Evolutionary conservation across 2,797 vertebrate species (phyloP).

Genomic region (Chanos chanos): DNA sequence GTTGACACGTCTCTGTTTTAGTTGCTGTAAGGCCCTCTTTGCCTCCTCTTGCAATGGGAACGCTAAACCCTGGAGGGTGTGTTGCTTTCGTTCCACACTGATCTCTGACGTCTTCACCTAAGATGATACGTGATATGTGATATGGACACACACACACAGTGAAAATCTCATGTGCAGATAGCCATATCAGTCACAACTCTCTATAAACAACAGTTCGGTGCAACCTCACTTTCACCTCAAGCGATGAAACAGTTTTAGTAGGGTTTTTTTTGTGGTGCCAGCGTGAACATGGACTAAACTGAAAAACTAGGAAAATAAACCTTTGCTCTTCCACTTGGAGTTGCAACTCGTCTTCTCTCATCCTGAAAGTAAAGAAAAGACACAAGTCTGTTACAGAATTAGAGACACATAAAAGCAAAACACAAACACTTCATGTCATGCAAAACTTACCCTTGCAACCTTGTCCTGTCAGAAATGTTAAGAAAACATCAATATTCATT

Average conservation of each 20-base stretch:
- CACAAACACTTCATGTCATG: conserved; percentile 10
- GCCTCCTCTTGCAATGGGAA: conserved; percentile 91
- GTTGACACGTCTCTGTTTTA: conserved; percentile 88
- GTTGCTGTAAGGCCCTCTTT: conserved; percentile 85
- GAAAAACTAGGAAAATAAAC: no score
- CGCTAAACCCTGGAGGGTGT: conserved; percentile 89
- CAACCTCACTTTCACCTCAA: no score
- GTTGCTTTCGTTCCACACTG: conserved; percentile 89
- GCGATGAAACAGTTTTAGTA: no score
- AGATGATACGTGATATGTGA: not conserved
- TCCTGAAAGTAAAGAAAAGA: conserved; percentile 55
- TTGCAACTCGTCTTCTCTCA: conserved; percentile 65
- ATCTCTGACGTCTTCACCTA: conserved; percentile 96
- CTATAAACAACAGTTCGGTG: no score
- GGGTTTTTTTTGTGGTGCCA: no score
- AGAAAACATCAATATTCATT: conserved; percentile 5
- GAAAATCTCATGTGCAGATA: conserved; percentile 2
- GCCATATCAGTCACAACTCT: no score
- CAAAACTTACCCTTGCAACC: conserved; percentile 72
- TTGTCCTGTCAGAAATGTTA: conserved; percentile 64
- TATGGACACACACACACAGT: not conserved
- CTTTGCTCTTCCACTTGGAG: conserved; percentile 67
- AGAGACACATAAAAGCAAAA: conserved; percentile 4
- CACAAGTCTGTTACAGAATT: conserved; percentile 1
- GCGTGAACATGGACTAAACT: no score